Evolutionary conservation across 2,113 vertebrate species (phyloP), one percentile per base, ranked within the genome.

Genomic region (Catharus bicknelli): DNA sequence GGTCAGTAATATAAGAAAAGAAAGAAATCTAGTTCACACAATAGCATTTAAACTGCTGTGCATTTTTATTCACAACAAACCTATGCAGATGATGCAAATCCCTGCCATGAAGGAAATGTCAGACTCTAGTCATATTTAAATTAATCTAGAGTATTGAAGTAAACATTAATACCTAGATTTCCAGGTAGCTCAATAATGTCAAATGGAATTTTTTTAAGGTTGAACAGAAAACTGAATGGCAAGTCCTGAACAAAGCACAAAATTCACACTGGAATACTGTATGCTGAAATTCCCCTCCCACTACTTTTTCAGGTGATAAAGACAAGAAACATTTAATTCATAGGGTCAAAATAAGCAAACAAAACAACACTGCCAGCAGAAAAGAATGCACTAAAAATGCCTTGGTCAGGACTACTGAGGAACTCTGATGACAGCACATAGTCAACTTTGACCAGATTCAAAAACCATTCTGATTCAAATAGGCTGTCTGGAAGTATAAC

Each of bases 191-290:
- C 21, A 16, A 13, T 36, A 76, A 50, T 27, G 78, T 7, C 16
- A 79, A 68, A n/a, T 3, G 5, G 7, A 34, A 6, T 25, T 57
- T 79, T 51, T 20, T 7, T 1, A 79, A 83, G 54, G 25, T 21
- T 43, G 34, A 29, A 53, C 10, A 67, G 19, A 59, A 26, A 77
- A 64, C 2, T 15, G 40, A 81, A 81, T 22, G 32, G 14, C 11
- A 82, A 90, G 16, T 74, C 36, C 36, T 57, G 29, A 92, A 51
- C 20, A 68, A 73, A 77, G 38, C 27, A 66, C 14, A 62, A 48
- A 66, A 55, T 66, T 55, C 25, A 26, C 47, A 61, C 1, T 48
- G 30, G 0, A 1, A 17, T 48, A 55, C 7, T 30, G 16, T 1
- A 7, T 23, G 21, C 18, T 91, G 40, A 54, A 90, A 45, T 4